Percentiles rank a stretch among this genome's conserved stretches.
Conservation (phyloP, 2,888 invertebrate species). For the Shargacucullia verbasci region DNA sequence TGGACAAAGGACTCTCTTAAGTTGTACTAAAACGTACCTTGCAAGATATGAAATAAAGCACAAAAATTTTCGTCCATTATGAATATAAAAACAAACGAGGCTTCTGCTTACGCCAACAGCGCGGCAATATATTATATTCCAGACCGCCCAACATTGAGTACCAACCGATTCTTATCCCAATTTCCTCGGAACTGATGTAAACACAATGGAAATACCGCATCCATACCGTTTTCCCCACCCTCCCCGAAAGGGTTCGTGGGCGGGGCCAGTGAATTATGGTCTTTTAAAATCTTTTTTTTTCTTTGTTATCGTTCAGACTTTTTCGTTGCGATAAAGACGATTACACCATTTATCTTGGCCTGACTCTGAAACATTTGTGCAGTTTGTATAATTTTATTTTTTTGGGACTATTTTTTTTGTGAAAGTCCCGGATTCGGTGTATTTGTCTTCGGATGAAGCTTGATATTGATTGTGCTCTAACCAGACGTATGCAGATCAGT, state of each 20-base stretch:
- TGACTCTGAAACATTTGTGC: constrained; percentile 69
- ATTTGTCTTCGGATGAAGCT: constrained; percentile 27
- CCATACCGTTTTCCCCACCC: constrained; percentile 57
- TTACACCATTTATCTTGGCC: constrained; percentile 80
- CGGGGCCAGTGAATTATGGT: constrained; percentile 76
- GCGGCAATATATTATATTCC: constrained; percentile 49
- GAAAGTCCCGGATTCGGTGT: constrained; percentile 15
- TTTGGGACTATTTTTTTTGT: constrained; percentile 25
- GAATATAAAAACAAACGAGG: too few species aligned
- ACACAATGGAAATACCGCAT: constrained; percentile 62
- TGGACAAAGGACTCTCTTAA: too few species aligned
- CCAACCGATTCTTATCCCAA: constrained; percentile 52
- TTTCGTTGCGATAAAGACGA: constrained; percentile 80
- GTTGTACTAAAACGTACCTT: too few species aligned
- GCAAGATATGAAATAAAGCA: too few species aligned
- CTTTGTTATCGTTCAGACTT: constrained; percentile 81
- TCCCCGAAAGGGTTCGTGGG: constrained; percentile 69
- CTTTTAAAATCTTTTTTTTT: constrained; percentile 82
- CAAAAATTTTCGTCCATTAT: too few species aligned
- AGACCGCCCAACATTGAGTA: constrained; percentile 45
- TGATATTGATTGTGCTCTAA: constrained; percentile 47
- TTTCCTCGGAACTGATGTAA: constrained; percentile 55
- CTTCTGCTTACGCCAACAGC: constrained; percentile 14
- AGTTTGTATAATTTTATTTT: constrained; percentile 66
- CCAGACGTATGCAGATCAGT: constrained; percentile 24